Conservation (phyloP, 2,888 invertebrate species). For the Netelia melanura region DNA sequence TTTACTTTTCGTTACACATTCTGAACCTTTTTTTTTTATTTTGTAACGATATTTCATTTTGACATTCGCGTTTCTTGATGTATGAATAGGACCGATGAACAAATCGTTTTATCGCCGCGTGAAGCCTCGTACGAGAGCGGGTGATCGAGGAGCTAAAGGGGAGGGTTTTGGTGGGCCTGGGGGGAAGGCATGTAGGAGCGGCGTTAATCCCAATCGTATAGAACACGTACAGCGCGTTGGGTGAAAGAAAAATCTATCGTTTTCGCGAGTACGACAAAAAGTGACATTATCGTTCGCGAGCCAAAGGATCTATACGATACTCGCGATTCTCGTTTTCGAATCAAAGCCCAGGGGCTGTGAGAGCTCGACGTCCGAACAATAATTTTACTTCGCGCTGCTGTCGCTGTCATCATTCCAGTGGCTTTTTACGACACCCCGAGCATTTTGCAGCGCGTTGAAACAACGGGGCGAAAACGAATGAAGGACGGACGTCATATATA, state of each 20-base stretch:
- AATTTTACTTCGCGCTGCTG: slow-evolving; percentile 65
- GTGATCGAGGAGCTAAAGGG: neutral
- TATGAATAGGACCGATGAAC: slow-evolving; percentile 12
- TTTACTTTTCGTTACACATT: neutral
- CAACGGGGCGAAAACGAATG: slow-evolving; percentile 20
- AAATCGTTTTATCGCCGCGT: neutral
- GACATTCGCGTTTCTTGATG: neutral
- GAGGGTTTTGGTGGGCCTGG: neutral
- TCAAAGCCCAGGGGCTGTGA: slow-evolving; percentile 24
- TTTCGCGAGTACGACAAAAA: slow-evolving; percentile 21
- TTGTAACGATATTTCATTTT: neutral
- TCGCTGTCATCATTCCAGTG: slow-evolving; percentile 60
- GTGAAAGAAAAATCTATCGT: slow-evolving; percentile 59
- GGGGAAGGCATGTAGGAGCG: neutral
- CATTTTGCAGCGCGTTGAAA: slow-evolving; percentile 46
- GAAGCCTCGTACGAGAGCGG: neutral
- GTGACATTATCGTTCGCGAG: slow-evolving; percentile 55
- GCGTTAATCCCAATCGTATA: slow-evolving; percentile 43
- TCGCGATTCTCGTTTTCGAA: slow-evolving; percentile 34
- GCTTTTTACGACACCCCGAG: slow-evolving; percentile 63
- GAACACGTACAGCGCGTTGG: slow-evolving; percentile 16
- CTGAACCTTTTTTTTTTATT: neutral
- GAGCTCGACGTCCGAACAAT: slow-evolving; percentile 63
- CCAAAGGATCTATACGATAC: slow-evolving; percentile 35
- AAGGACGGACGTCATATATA: neutral